Conservation (phyloP, 2,113 vertebrate genomes). For the Eurypyga helias region DNA sequence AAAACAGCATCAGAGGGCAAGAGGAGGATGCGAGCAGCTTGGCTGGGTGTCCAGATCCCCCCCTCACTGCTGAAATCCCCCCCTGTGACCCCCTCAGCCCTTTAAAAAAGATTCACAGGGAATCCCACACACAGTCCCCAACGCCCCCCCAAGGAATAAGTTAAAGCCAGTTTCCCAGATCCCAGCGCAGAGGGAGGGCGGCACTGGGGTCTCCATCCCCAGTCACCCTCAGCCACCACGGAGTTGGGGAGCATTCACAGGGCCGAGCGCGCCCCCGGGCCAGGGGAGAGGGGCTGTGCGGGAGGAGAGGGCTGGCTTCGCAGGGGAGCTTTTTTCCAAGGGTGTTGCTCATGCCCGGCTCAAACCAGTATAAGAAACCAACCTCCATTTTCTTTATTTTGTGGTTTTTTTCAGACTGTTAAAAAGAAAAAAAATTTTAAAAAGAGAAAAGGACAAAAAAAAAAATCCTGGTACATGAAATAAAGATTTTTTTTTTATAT, state of each 20-base stretch:
- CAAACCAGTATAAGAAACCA: conserved; percentile 76
- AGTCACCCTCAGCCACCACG: background rate
- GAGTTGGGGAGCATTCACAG: conserved; percentile 47
- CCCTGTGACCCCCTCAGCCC: background rate
- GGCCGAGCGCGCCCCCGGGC: background rate
- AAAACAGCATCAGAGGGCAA: background rate
- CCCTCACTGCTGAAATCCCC: background rate
- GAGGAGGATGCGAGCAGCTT: background rate
- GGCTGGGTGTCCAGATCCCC: background rate
- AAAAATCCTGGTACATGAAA: conserved; percentile 85
- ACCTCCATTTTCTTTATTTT: conserved; percentile 81
- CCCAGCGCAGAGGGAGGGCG: background rate
- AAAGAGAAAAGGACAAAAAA: conserved; percentile 79
- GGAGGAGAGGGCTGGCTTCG: background rate
- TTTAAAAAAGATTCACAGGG: background rate
- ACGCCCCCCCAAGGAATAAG: background rate
- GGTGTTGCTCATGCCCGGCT: conserved; percentile 71
- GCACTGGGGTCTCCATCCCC: background rate
- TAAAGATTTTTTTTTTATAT: conserved; percentile 80
- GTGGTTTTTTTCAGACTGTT: conserved; percentile 84
- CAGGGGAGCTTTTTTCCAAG: conserved; percentile 62
- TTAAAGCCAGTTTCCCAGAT: background rate
- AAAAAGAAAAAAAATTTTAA: conserved; percentile 84
- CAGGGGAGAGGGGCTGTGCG: background rate
- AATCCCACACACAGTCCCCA: background rate